Percentiles rank a stretch among this genome's conserved stretches.
These are phyloP conservation scores for Callopanchax toddi DNA, from an alignment of 2,113 vertebrate species.

Conservation along the genomic window DNA sequence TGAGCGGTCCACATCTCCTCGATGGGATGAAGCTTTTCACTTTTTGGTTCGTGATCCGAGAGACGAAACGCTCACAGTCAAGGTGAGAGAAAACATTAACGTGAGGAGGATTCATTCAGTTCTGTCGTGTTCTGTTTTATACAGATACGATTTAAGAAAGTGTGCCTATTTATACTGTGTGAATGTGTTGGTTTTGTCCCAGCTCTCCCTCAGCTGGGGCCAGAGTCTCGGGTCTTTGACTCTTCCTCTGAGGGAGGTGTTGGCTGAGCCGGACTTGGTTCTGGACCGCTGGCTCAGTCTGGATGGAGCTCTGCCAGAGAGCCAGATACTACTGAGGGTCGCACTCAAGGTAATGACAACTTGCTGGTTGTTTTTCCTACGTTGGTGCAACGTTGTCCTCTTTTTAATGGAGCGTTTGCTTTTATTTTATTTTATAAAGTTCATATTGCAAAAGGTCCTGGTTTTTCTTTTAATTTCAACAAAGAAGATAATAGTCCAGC, in stretches of 20 bases:
- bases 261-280: conserved; percentile 77
- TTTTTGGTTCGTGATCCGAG: conserved; percentile 86
- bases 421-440: no score
- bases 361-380: neutral
- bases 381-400: no score
- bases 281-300: conserved; percentile 87
- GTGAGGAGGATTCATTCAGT: neutral
- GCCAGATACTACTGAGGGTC: conserved; percentile 85
- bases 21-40: conserved; percentile 88
- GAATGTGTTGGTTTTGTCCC: conserved; percentile 28
- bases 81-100: conserved; percentile 73
- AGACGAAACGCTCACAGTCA: conserved; percentile 83
- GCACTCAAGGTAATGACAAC: conserved; percentile 82
- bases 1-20: conserved; percentile 80
- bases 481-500: no score
- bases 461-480: no score
- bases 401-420: no score
- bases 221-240: conserved; percentile 80
- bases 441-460: no score
- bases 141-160: no score
- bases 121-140: neutral
- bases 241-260: conserved; percentile 82
- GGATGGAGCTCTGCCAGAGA: conserved; percentile 78
- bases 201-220: conserved; percentile 82
- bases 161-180: no score